Conservation (phyloP, 2,888 invertebrate species). For the Mimas tiliae region DNA sequence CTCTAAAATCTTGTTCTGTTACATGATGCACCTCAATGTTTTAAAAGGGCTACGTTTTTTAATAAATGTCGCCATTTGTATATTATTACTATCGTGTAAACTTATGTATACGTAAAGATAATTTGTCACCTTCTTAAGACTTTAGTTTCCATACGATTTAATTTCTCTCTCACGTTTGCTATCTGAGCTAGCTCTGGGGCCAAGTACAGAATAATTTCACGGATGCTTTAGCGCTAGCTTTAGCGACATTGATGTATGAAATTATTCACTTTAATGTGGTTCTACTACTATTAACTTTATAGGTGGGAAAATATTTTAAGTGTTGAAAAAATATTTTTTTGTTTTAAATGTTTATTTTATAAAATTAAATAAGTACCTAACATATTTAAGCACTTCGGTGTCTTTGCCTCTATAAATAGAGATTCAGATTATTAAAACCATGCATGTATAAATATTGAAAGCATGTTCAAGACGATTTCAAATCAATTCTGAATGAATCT, state of each 20-base stretch:
- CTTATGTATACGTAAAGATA: background rate
- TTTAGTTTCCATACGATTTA: slow-evolving; percentile 51
- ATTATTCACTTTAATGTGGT: slow-evolving; percentile 36
- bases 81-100: background rate
- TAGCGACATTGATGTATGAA: slow-evolving; percentile 39
- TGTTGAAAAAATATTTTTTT: too few species aligned
- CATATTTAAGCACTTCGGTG: background rate
- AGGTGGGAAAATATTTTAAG: background rate
- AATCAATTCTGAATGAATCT: slow-evolving; percentile 33
- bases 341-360: background rate
- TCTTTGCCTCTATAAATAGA: background rate
- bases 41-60: background rate
- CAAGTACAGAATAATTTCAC: slow-evolving; percentile 53
- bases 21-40: background rate
- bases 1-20: too few species aligned
- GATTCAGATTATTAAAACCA: slow-evolving; percentile 8
- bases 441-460: slow-evolving; percentile 12
- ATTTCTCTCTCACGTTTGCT: slow-evolving; percentile 46
- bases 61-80: background rate
- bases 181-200: slow-evolving; percentile 40
- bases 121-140: slow-evolving; percentile 25
- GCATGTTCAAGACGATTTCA: slow-evolving; percentile 34
- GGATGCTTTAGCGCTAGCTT: slow-evolving; percentile 46
- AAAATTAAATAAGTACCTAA: background rate
- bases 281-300: slow-evolving; percentile 17